Evolutionary conservation across 2,888 invertebrate species (phyloP).

Genomic region (Apodemia hepburni): DNA sequence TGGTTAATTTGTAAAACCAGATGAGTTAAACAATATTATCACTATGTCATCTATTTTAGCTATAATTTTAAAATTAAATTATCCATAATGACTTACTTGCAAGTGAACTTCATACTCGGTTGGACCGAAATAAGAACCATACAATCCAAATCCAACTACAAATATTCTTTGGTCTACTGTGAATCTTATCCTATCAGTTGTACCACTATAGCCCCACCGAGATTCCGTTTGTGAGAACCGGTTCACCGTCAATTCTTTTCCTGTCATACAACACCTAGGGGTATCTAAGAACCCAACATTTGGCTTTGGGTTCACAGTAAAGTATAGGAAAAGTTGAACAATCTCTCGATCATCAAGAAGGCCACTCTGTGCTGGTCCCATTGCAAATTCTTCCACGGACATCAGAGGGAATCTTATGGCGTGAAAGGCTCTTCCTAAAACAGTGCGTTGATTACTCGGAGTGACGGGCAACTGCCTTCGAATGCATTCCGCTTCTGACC

Average conservation of each 20-base stretch:
- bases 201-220: conserved; percentile 92
- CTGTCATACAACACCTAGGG: conserved; percentile 88
- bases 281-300: conserved; percentile 84
- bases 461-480: conserved; percentile 83
- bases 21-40: too few relatives aligned
- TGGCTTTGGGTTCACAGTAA: conserved; percentile 88
- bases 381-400: conserved; percentile 92
- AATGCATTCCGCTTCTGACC: conserved; percentile 88
- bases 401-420: conserved; percentile 91
- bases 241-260: conserved; percentile 87
- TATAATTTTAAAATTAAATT: not conserved
- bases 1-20: too few relatives aligned
- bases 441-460: conserved; percentile 84
- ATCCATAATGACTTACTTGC: conserved; percentile 49
- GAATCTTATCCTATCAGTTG: conserved; percentile 90
- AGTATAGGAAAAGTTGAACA: conserved; percentile 85
- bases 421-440: conserved; percentile 85
- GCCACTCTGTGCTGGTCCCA: conserved; percentile 87
- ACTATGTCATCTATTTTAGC: too few relatives aligned
- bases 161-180: conserved; percentile 90
- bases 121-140: conserved; percentile 89
- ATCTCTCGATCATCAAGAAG: conserved; percentile 88
- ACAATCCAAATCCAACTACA: conserved; percentile 91
- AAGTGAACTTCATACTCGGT: conserved; percentile 89
- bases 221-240: conserved; percentile 88